Percentiles rank a stretch among this genome's conserved stretches.
Conservation (phyloP, 2,113 vertebrate species). For the Cranoglanis bouderius region DNA sequence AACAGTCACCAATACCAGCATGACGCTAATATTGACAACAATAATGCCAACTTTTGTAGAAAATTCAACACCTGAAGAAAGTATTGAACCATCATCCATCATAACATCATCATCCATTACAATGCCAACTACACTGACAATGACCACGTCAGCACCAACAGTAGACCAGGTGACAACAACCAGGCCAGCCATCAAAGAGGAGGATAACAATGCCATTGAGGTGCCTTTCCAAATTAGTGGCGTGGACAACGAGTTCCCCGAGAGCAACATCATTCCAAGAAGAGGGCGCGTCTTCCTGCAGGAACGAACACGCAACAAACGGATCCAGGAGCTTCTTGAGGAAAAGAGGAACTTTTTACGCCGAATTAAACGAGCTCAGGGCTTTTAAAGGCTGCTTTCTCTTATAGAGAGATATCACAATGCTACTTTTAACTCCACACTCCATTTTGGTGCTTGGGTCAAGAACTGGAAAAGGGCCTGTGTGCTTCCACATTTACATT, state of each 20-base stretch:
- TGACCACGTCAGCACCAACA: slow-evolving; percentile 46
- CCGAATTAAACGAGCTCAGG: slow-evolving; percentile 76
- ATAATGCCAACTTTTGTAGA: slow-evolving; percentile 19
- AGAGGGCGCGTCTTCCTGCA: slow-evolving; percentile 75
- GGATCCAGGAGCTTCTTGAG: slow-evolving; percentile 92
- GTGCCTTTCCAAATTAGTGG: slow-evolving; percentile 70
- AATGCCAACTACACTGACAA: slow-evolving; percentile 52
- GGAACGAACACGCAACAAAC: slow-evolving; percentile 90
- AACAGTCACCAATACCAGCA: slow-evolving; percentile 58
- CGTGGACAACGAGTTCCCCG: slow-evolving; percentile 76
- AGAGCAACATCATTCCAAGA: slow-evolving; percentile 83
- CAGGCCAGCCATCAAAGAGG: slow-evolving; percentile 60
- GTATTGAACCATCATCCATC: slow-evolving; percentile 56
- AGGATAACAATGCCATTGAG: slow-evolving; percentile 84
- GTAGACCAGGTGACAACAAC: not conserved
- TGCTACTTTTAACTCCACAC: slow-evolving; percentile 1
- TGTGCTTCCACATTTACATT: no score
- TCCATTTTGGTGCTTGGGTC: slow-evolving; percentile 48
- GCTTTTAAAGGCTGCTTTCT: slow-evolving; percentile 68
- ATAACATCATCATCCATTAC: slow-evolving; percentile 41
- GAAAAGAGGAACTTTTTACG: slow-evolving; percentile 84
- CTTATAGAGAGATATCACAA: slow-evolving; percentile 78
- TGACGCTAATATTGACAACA: slow-evolving; percentile 35
- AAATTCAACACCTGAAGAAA: not conserved
- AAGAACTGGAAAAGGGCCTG: slow-evolving; percentile 45